Evolutionary conservation across 2,113 vertebrate species (phyloP).

Genomic region (Aphyosemion australe): DNA sequence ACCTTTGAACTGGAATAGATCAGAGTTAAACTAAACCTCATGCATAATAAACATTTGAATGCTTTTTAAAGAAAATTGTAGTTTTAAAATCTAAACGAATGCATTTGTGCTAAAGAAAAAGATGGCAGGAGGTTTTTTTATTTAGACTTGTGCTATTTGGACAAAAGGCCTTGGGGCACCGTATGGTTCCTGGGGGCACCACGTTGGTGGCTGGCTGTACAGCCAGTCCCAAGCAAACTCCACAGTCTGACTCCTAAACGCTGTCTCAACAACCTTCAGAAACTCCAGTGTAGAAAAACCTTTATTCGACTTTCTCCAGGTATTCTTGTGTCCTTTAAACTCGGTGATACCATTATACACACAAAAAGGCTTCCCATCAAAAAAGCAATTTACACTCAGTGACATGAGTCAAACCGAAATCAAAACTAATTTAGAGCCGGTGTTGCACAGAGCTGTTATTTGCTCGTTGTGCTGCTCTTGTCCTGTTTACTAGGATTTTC

Average conservation of each 20-base stretch:
- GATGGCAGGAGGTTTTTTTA: too few relatives aligned
- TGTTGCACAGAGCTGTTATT: conserved; percentile 12
- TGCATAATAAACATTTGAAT: too few relatives aligned
- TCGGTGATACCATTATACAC: not conserved
- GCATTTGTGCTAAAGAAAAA: too few relatives aligned
- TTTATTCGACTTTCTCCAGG: not conserved
- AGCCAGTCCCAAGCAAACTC: not conserved
- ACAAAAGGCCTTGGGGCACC: too few relatives aligned
- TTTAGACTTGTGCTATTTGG: too few relatives aligned
- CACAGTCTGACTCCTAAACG: not conserved
- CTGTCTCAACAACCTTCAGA: not conserved
- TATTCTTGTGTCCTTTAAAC: not conserved
- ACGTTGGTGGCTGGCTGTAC: too few relatives aligned
- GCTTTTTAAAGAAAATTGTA: too few relatives aligned
- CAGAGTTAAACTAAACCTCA: too few relatives aligned
- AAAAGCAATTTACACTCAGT: conserved; percentile 36
- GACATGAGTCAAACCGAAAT: conserved; percentile 37
- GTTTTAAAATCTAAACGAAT: too few relatives aligned
- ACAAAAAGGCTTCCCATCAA: conserved; percentile 2
- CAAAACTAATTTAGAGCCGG: conserved; percentile 26
- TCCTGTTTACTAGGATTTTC: not conserved
- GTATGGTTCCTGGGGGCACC: too few relatives aligned
- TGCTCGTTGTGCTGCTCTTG: conserved; percentile 12
- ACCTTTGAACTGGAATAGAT: too few relatives aligned
- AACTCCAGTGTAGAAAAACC: not conserved